Base-by-base conservation (phyloP, 2,888 invertebrate species). In the Kuschelorhynchus macadamiae region DNA sequence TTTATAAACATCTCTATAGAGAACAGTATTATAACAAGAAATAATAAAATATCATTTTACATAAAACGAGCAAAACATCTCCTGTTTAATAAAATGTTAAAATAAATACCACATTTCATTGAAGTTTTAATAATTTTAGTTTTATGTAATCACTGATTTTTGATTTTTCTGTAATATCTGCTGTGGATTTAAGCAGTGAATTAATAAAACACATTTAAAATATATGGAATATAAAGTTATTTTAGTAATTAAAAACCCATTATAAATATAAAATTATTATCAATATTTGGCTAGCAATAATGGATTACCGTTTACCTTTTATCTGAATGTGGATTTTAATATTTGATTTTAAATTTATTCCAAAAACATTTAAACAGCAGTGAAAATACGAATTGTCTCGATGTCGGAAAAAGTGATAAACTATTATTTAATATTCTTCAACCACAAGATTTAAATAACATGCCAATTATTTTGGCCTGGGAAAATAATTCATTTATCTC, bases 251-350 rank as follows among this genome's bases (percentile, higher is more conserved):
- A 67, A 67, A 67, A 67, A 67, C 36, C 67, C 67, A 67, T 67
- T 67, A 61, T 60, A 67, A 67, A 67, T 61, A 61, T 49, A 55
- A 67, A 67, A 67, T 67, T 61, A 67, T 67, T 67, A 67, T 67
- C 60, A 66, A 66, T 57, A 66, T 66, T 67, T 61, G 67, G 61
- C 49, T 61, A 61, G 67, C 61, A 46, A 67, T 67, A 67, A 67
- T 61, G 67, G 67, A 67, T 67, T 67, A 67, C 67, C 67, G 67
- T 56, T 61, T 67, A 67, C 67, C 61, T 67, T 67, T 56, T 67
- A 67, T 61, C 67, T 67, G 20, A 20, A 55, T 55, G 18, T 49
- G 56, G 42, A 61, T 49, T 61, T 67, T 49, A 60, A 61, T 61
- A 56, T 61, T 57, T 39, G 61, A 61, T 61, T 67, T 67, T 61